Evolutionary conservation across 2,888 invertebrate genomes (phyloP).

Genomic region (Notocelia uddmanniana): DNA sequence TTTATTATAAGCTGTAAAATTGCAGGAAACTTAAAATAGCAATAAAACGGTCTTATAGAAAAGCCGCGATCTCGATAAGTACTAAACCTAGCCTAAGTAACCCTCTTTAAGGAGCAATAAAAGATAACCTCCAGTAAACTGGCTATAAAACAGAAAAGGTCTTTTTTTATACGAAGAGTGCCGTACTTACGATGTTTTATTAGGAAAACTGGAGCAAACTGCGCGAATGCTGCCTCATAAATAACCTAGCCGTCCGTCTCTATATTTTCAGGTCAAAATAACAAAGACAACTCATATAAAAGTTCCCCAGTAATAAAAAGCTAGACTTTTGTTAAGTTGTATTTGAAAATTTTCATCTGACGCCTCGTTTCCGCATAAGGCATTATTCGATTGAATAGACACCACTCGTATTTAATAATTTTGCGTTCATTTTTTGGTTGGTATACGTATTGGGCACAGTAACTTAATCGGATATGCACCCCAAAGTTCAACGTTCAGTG

Average conservation of each 20-base stretch:
- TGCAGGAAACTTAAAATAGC: slow-evolving; percentile 31
- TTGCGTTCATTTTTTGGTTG: no score
- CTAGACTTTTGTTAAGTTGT: no score
- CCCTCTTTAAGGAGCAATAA: slow-evolving; percentile 43
- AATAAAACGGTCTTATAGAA: slow-evolving; percentile 34
- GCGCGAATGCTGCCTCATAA: slow-evolving; percentile 18
- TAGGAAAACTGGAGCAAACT: slow-evolving; percentile 9
- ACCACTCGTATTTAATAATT: no score
- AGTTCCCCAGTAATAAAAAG: no score
- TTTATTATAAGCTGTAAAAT: slow-evolving; percentile 32
- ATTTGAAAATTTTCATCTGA: no score
- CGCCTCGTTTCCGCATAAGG: no score
- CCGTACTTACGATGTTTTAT: slow-evolving; percentile 15
- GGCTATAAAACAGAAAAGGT: slow-evolving; percentile 22
- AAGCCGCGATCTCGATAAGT: slow-evolving; percentile 34
- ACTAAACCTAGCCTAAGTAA: slow-evolving; percentile 38
- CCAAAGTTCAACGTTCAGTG: no score
- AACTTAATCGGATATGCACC: no score
- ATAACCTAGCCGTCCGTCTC: slow-evolving; percentile 18
- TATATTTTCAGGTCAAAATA: neutral
- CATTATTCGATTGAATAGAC: no score
- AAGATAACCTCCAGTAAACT: slow-evolving; percentile 43
- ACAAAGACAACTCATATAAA: neutral
- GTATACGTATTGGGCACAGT: no score
- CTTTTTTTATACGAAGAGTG: slow-evolving; percentile 5